Percentiles rank a stretch among this genome's conserved stretches.
These are phyloP conservation scores for Ganaspis brasiliensis DNA, from an alignment of 2,888 invertebrate species.

Conservation along the genomic window DNA sequence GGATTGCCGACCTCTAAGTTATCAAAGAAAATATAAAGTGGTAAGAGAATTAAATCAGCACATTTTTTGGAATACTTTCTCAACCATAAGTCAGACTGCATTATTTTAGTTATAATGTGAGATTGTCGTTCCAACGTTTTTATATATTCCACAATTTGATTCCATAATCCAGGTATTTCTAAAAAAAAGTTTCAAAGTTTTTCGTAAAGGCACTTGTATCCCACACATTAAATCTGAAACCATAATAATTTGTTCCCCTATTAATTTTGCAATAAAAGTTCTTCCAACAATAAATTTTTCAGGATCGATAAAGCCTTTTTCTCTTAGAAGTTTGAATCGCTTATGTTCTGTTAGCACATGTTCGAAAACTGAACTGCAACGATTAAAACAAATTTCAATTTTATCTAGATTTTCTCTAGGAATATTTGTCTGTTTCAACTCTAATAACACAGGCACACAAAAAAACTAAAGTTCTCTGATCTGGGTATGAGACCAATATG, in stretches of 20 bases:
- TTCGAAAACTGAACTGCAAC: slow-evolving; percentile 41
- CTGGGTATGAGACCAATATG: too few relatives aligned
- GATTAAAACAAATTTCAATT: slow-evolving; percentile 23
- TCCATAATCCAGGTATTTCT: slow-evolving; percentile 45
- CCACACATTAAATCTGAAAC: slow-evolving; percentile 35
- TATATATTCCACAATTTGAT: slow-evolving; percentile 44
- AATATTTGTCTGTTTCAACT: slow-evolving; percentile 37
- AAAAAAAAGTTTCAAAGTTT: slow-evolving; percentile 47
- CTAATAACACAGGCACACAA: too few relatives aligned
- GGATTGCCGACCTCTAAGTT: slow-evolving; percentile 31
- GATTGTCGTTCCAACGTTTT: slow-evolving; percentile 30
- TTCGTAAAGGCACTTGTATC: slow-evolving; percentile 30
- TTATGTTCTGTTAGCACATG: slow-evolving; percentile 41
- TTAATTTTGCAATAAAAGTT: slow-evolving; percentile 34
- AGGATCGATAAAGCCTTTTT: slow-evolving; percentile 45
- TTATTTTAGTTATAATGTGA: slow-evolving; percentile 44
- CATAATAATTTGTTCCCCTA: not conserved
- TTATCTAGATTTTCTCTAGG: not conserved
- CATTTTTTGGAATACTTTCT: slow-evolving; percentile 34
- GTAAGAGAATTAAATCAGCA: slow-evolving; percentile 14
- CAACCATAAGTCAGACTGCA: slow-evolving; percentile 26
- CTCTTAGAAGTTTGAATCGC: slow-evolving; percentile 44
- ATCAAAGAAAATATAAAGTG: slow-evolving; percentile 27
- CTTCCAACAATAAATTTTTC: slow-evolving; percentile 44
- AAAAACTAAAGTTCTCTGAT: too few relatives aligned